Evolutionary conservation across 2,113 vertebrate species (phyloP).

Genomic region (Pygoscelis adeliae): DNA sequence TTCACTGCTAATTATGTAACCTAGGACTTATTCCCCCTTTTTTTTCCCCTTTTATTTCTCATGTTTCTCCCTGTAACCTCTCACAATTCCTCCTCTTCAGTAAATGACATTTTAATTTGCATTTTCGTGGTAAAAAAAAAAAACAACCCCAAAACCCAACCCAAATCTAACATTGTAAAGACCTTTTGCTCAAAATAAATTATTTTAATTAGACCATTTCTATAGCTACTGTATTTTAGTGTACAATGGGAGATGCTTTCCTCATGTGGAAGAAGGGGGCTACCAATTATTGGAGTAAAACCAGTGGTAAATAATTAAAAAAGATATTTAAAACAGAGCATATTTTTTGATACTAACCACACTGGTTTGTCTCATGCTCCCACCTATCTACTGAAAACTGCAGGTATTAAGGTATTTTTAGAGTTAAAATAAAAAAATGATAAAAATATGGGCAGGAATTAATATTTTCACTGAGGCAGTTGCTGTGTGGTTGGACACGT

Average conservation of each 20-base stretch:
- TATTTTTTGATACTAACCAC: background rate
- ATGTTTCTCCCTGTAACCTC: background rate
- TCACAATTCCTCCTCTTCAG: background rate
- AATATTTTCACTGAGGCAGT: background rate
- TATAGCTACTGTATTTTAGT: background rate
- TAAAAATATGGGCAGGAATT: background rate
- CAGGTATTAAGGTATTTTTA: background rate
- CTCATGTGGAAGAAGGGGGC: background rate
- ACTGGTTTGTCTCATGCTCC: background rate
- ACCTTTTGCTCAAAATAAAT: background rate
- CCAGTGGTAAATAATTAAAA: background rate
- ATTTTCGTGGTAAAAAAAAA: background rate
- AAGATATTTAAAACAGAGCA: background rate
- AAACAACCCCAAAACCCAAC: background rate
- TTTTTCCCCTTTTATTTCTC: background rate
- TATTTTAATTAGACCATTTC: background rate
- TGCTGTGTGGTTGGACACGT: background rate
- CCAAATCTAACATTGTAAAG: background rate
- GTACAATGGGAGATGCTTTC: background rate
- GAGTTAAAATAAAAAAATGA: background rate
- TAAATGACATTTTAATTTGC: conserved; percentile 6
- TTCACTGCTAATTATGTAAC: conserved; percentile 40
- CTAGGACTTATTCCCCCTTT: background rate
- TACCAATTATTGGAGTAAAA: background rate
- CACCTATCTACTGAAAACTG: background rate